Base-by-base conservation (phyloP, 2,888 invertebrate genomes). In the Erpobdella octoculata region DNA sequence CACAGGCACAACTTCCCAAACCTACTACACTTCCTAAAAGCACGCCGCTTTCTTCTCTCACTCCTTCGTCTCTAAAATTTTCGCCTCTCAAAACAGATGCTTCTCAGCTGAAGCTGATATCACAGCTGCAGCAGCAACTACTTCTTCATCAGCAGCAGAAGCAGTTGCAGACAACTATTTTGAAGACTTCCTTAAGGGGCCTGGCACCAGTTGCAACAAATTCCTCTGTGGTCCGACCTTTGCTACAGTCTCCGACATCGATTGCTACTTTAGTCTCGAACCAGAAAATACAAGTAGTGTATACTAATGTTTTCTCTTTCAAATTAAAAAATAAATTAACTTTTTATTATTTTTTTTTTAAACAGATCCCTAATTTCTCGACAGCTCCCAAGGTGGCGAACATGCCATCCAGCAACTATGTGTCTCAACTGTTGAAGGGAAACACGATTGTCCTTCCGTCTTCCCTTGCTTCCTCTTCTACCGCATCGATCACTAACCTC, bases 71-170 rank as follows among this genome's bases (percentile, higher is more conserved):
- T 8, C 8, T 28, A 12, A 53, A 25, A 8, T 8, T 15, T 4
- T 53, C 53, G 1, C 53, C 53, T 3, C 15, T 53, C 21, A 53
- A 53, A 28, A 53, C 53, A 12, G 53, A 53, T n/a, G 53, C 15
- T 28, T 25, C 21, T n/a, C 53, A 53, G 28, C 28, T 53, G 53
- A 59, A 33, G n/a, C 12, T 65, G 8, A 41, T 36, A 9, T 48
- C 67, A 41, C 70, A 58, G 15, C 35, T 46, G 25, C 70, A 70
- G 33, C 58, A 53, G 35, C 70, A 70, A 59, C 70, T 46, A 28
- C 61, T 46, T 12, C 61, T 38, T 9, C 62, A 70, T 8, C 62
- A 62, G 62, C 59, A 62, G 38, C 38, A 62, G 25, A 37, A 62
- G 62, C 59, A 62, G 38, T 28, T 38, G 25, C 69, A 53, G 35